Evolutionary conservation across 2,888 invertebrate species (phyloP).

Genomic region (Cerceris rybyensis): DNA sequence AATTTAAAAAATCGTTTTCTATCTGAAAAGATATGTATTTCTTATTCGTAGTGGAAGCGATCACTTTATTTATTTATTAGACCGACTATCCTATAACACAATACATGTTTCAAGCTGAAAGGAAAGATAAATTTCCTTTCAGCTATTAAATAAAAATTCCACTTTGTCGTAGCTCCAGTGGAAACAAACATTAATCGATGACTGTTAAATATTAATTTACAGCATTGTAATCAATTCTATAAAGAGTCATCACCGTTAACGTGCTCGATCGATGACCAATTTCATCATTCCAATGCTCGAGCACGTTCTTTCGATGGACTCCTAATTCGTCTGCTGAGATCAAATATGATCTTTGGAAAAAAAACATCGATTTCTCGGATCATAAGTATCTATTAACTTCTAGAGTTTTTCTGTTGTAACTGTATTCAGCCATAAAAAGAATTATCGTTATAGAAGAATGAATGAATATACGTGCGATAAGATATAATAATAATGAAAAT

Average conservation of each 20-base stretch:
- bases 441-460: background rate
- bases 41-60: no score
- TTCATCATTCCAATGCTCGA: conserved; percentile 7
- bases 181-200: background rate
- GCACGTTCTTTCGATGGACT: background rate
- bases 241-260: background rate
- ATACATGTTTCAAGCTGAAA: no score
- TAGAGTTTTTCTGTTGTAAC: no score
- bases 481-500: no score
- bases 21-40: no score
- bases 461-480: no score
- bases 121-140: background rate
- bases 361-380: background rate
- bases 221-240: background rate
- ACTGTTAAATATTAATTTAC: background rate
- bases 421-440: background rate
- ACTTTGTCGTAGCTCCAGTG: background rate
- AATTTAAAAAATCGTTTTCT: no score
- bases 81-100: no score
- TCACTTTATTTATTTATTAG: no score
- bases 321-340: background rate
- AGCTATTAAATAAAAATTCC: background rate
- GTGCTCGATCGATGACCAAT: conserved; percentile 42
- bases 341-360: background rate
- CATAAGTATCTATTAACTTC: background rate